Base-by-base conservation (phyloP, 1,140 invertebrate genomes). In the Lucilia sericata region DNA sequence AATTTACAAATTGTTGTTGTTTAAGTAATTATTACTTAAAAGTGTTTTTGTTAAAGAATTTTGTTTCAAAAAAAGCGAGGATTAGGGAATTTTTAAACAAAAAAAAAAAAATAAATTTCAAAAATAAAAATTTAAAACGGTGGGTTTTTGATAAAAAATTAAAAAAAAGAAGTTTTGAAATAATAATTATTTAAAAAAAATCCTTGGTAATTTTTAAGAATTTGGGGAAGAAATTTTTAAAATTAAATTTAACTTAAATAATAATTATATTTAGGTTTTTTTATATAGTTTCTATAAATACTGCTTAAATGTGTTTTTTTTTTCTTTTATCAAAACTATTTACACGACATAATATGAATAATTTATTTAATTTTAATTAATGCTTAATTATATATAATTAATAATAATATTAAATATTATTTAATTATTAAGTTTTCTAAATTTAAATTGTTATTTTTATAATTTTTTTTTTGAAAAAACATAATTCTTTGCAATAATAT, bases 401-500 rank as follows among this genome's bases (percentile, higher is more conserved):
- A n/a, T 78, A 80, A 80, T 80, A 49, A 49, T 80, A 80, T 21
- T 51, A 49, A 19, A 70, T 70, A 70, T 70, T 70, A 70, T 70
- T 70, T 70, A 21, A 9, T 70, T 19, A 10, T 21, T 70, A 9
- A 21, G 17, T 25, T 70, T 21, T 70, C 21, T 70, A 70, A n/a
- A 70, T 70, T 82, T 82, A 60, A 65, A 14, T 82, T n/a, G 17
- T 49, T 82, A 65, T n/a, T 81, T 82, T 60, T 19, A 12, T 19
- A 8, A 42, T 42, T 42, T 42, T 42, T 5, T 82, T 70, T 65
- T 82, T 82, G 60, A 82, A 82, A 82, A 82, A 82, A 65, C 36
- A 83, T 65, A 83, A 82, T 47, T 47, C 34, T 82, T 49, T 83
- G 30, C 70, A 70, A 83, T 83, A 83, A 84, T 84, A 51, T 83